Conservation (phyloP, 2,797 vertebrate species). For the Eidolon dupreanum region DNA sequence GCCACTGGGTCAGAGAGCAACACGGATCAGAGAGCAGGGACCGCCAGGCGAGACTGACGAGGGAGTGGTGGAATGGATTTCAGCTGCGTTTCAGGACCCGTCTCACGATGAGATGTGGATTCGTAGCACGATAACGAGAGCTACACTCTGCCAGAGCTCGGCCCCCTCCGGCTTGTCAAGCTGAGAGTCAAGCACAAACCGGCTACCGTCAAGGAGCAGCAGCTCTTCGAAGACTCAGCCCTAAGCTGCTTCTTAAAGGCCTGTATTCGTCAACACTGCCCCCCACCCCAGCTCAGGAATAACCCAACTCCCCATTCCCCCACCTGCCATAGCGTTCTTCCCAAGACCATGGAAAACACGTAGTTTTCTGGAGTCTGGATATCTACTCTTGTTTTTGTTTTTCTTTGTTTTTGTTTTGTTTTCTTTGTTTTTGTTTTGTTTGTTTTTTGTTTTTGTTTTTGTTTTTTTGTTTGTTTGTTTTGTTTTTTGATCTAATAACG, state of each 20-base stretch:
- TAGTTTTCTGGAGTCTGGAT: background rate
- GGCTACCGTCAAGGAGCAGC: background rate
- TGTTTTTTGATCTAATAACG: background rate
- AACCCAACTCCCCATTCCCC: background rate
- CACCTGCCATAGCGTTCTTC: background rate
- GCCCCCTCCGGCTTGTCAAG: conserved; percentile 40
- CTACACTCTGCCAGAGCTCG: background rate
- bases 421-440: too few species aligned
- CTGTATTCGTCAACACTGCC: background rate
- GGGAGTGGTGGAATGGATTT: background rate
- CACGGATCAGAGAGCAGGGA: background rate
- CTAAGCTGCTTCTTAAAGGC: conserved; percentile 14
- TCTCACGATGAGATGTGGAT: conserved; percentile 33
- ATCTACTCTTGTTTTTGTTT: background rate
- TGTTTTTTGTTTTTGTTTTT: too few species aligned
- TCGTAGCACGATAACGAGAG: background rate
- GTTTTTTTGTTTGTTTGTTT: too few species aligned
- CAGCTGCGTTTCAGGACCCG: background rate
- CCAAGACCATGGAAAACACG: background rate
- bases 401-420: too few species aligned
- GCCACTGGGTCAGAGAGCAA: background rate
- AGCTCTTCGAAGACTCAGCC: conserved; percentile 22
- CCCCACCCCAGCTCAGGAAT: too few species aligned
- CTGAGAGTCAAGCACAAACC: background rate
- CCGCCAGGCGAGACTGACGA: background rate